phyloP scores from a whole-genome alignment of 2,113 vertebrate species.

The Leptobrachium leishanense region DNA sequence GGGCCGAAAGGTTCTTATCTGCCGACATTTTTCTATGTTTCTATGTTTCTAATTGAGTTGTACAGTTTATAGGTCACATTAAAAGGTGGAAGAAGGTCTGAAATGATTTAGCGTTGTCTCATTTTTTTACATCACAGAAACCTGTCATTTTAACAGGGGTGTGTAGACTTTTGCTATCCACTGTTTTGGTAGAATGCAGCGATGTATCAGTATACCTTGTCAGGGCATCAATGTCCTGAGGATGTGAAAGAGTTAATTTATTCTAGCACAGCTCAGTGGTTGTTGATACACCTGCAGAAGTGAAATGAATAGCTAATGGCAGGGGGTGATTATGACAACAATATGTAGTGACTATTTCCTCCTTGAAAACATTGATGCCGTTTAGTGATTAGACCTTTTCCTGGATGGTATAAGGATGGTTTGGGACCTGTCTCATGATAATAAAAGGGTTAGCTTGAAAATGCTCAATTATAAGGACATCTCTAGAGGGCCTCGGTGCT shows the following conservation, averaged over 20 bases:
- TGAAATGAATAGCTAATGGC: conserved; percentile 10
- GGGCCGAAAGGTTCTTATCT: no score
- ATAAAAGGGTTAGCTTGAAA: conserved; percentile 1
- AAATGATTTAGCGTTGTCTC: no score
- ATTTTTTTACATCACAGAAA: no score
- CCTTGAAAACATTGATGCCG: background rate
- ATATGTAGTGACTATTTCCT: conserved; percentile 24
- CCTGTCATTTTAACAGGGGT: no score
- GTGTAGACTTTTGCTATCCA: no score
- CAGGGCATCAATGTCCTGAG: background rate
- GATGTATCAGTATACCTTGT: no score
- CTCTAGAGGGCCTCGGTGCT: background rate
- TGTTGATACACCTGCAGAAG: background rate
- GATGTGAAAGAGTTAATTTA: background rate
- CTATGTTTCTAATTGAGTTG: no score
- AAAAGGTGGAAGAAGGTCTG: no score
- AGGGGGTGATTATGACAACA: conserved; percentile 16
- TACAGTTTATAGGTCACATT: no score
- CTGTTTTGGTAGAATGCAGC: no score
- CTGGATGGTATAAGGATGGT: background rate
- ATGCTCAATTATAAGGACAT: conserved; percentile 16
- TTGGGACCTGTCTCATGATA: background rate
- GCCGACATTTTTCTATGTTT: no score
- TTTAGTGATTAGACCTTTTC: conserved; percentile 13
- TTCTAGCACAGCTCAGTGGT: background rate